A percentile compares a stretch with the other conserved stretches of the same genome.
These are phyloP conservation scores for Pterostichus niger DNA, from an alignment of 2,888 invertebrate species.

Conservation along the genomic window DNA sequence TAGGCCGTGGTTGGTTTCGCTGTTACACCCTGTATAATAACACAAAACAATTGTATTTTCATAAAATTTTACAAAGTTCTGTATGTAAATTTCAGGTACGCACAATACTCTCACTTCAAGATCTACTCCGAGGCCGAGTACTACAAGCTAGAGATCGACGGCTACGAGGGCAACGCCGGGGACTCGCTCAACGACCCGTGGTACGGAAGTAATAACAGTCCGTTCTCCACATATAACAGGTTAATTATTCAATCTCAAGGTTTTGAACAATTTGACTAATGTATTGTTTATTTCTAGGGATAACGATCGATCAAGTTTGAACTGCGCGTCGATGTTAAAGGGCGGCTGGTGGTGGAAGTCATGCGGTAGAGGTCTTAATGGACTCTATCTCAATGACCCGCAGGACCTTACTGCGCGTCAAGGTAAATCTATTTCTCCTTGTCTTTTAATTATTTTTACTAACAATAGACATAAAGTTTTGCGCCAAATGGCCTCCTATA, in stretches of 20 bases:
- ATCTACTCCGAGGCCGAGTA: conserved; percentile 95
- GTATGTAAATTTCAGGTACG: conserved; percentile 81
- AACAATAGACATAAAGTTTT: too few species aligned
- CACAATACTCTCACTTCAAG: conserved; percentile 95
- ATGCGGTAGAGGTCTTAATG: conserved; percentile 93
- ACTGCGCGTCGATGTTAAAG: conserved; percentile 95
- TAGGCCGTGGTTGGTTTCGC: too few species aligned
- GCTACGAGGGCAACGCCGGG: conserved; percentile 94
- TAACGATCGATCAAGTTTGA: conserved; percentile 93
- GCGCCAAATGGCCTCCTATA: too few species aligned
- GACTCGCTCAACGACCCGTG: conserved; percentile 95
- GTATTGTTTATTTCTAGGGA: conserved; percentile 81
- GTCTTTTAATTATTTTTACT: too few species aligned
- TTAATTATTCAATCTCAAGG: conserved; percentile 72
- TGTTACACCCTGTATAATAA: too few species aligned
- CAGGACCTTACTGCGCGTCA: conserved; percentile 94
- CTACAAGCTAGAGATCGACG: conserved; percentile 94
- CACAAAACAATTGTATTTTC: conserved; percentile 16
- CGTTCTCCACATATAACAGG: conserved; percentile 95
- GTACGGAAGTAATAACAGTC: conserved; percentile 96
- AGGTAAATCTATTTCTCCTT: conserved; percentile 79
- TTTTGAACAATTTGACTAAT: not conserved
- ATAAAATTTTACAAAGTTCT: not conserved
- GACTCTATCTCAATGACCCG: conserved; percentile 92
- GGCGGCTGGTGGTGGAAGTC: conserved; percentile 98